phyloP scores from a whole-genome alignment of 2,113 vertebrate genomes.

The Oncorhynchus masou region DNA sequence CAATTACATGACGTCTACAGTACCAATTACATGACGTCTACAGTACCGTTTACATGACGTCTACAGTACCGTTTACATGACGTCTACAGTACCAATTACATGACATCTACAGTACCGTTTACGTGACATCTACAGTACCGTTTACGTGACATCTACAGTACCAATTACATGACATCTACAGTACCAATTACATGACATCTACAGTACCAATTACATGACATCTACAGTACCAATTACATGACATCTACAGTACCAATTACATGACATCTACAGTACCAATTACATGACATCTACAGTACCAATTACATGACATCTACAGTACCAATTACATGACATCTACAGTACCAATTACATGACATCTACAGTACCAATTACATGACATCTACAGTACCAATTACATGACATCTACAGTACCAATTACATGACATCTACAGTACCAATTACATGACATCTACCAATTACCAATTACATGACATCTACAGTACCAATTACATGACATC shows the following conservation, averaged over 20 bases:
- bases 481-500: slow-evolving; percentile 14
- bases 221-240: slow-evolving; percentile 50
- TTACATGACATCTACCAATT: slow-evolving; percentile 57
- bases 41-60: slow-evolving; percentile 50
- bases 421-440: slow-evolving; percentile 56
- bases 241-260: slow-evolving; percentile 53
- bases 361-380: slow-evolving; percentile 33
- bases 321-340: slow-evolving; percentile 48
- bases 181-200: slow-evolving; percentile 50
- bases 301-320: too few relatives aligned
- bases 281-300: slow-evolving; percentile 57
- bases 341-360: slow-evolving; percentile 50
- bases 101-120: slow-evolving; percentile 57
- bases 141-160: too few relatives aligned
- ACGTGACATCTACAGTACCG: slow-evolving; percentile 57
- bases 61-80: slow-evolving; percentile 50
- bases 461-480: slow-evolving; percentile 51
- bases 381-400: background rate
- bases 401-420: slow-evolving; percentile 55
- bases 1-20: slow-evolving; percentile 52
- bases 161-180: slow-evolving; percentile 50
- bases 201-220: slow-evolving; percentile 50
- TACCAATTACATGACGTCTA: slow-evolving; percentile 50
- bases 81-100: slow-evolving; percentile 50
- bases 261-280: too few relatives aligned